These are phyloP conservation scores for Dryas iulia DNA, from an alignment of 1,140 invertebrate genomes.

Conservation along the genomic window DNA sequence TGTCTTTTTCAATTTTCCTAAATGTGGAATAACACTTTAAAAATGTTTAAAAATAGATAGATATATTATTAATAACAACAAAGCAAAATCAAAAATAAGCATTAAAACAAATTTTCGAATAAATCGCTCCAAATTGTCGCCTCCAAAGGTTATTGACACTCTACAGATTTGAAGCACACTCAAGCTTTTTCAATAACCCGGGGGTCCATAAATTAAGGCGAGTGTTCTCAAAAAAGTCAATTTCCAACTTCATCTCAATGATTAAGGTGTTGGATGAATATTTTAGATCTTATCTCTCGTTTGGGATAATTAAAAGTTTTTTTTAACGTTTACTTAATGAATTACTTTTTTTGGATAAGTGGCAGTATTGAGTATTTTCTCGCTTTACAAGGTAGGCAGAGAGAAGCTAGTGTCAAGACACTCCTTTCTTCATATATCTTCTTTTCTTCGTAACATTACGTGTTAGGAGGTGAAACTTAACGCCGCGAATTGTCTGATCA, in stretches of 20 bases:
- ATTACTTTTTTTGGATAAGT: too few species aligned
- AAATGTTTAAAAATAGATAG: too few species aligned
- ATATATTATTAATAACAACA: background rate
- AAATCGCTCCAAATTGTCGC: background rate
- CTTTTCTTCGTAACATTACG: too few species aligned
- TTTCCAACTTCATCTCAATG: slow-evolving; percentile 28
- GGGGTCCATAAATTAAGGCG: slow-evolving; percentile 42
- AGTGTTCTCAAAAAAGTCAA: slow-evolving; percentile 40
- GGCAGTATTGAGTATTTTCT: too few species aligned
- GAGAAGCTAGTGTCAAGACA: too few species aligned
- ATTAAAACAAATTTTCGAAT: background rate
- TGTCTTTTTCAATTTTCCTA: too few species aligned
- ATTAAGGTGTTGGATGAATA: slow-evolving; percentile 29
- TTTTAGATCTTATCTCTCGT: slow-evolving; percentile 12
- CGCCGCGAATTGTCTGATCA: too few species aligned
- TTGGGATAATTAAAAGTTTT: slow-evolving; percentile 14
- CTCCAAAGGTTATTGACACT: background rate
- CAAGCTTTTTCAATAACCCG: slow-evolving; percentile 38
- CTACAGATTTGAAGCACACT: slow-evolving; percentile 23
- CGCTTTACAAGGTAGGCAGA: too few species aligned
- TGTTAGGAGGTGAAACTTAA: too few species aligned
- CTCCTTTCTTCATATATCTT: too few species aligned
- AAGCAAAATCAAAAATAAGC: background rate
- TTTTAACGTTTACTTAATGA: background rate
- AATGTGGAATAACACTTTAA: too few species aligned